Conservation (phyloP, 2,797 vertebrate species). For the Neoniphon sammara region DNA sequence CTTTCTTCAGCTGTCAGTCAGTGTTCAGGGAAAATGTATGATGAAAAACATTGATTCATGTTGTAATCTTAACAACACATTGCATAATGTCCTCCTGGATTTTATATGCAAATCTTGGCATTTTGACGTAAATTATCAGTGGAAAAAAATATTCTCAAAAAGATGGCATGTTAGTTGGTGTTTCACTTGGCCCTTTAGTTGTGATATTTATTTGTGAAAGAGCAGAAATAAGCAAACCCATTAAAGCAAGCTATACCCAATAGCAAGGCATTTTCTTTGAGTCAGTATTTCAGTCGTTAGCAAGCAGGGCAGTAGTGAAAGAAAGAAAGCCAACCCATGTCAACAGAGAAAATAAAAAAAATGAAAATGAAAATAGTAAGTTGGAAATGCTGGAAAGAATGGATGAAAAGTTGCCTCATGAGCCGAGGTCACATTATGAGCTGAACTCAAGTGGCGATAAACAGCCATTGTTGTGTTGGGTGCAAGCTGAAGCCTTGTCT, state of each 20-base stretch:
- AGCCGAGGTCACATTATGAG: constrained; percentile 26
- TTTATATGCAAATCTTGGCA: too few species aligned
- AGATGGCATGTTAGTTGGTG: too few species aligned
- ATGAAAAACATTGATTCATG: too few species aligned
- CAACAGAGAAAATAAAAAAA: background rate
- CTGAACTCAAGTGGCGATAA: constrained; percentile 25
- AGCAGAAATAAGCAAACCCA: background rate
- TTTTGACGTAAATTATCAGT: too few species aligned
- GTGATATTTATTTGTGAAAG: background rate
- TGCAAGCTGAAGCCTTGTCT: constrained; percentile 47
- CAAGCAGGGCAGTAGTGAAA: too few species aligned
- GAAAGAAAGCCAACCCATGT: background rate
- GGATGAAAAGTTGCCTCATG: constrained; percentile 14
- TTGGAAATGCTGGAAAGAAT: constrained; percentile 5
- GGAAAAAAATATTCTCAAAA: too few species aligned
- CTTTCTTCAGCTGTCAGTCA: too few species aligned
- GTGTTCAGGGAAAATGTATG: too few species aligned
- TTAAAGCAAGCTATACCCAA: background rate
- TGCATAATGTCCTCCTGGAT: too few species aligned
- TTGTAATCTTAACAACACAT: too few species aligned
- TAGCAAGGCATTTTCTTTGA: too few species aligned
- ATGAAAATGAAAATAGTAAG: background rate
- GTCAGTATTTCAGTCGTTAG: too few species aligned
- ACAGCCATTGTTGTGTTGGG: constrained; percentile 37
- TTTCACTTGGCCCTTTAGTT: background rate